Evolutionary conservation across 1,140 invertebrate genomes (phyloP).

Genomic region (Notospermus geniculatus): DNA sequence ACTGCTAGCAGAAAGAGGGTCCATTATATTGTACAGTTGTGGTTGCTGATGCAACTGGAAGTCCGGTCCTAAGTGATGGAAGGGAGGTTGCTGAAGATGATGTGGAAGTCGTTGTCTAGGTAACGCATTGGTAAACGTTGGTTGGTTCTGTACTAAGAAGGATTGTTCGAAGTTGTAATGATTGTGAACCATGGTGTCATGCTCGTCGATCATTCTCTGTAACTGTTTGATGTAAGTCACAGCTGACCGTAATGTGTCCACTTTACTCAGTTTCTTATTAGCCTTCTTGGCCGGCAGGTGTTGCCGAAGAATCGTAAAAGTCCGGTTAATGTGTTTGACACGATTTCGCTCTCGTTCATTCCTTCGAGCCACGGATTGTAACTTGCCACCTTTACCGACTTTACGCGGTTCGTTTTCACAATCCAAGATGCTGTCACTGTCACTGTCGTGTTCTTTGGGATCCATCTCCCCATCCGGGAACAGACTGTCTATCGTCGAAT

Average conservation of each 20-base stretch:
- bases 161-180: neutral
- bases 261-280: slow-evolving; percentile 83
- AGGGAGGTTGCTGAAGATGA: neutral
- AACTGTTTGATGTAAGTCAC: slow-evolving; percentile 85
- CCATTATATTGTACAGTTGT: neutral
- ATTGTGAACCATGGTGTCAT: neutral
- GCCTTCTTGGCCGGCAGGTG: slow-evolving; percentile 15
- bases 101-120: neutral
- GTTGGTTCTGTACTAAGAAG: slow-evolving; percentile 1
- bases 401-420: too few species aligned
- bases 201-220: slow-evolving; percentile 68
- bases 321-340: slow-evolving; percentile 21
- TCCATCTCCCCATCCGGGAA: too few species aligned
- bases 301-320: slow-evolving; percentile 19
- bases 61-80: neutral
- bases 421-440: too few species aligned
- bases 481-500: too few species aligned
- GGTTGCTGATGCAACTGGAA: neutral
- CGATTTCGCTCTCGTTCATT: slow-evolving; percentile 21
- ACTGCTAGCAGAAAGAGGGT: neutral
- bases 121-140: neutral
- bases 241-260: slow-evolving; percentile 84
- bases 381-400: too few species aligned
- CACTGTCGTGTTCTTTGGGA: too few species aligned
- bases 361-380: slow-evolving; percentile 12